Evolutionary conservation across 2,797 vertebrate genomes (phyloP), one percentile per base, ranked within the genome.

Genomic region (Echeneis naucrates): DNA sequence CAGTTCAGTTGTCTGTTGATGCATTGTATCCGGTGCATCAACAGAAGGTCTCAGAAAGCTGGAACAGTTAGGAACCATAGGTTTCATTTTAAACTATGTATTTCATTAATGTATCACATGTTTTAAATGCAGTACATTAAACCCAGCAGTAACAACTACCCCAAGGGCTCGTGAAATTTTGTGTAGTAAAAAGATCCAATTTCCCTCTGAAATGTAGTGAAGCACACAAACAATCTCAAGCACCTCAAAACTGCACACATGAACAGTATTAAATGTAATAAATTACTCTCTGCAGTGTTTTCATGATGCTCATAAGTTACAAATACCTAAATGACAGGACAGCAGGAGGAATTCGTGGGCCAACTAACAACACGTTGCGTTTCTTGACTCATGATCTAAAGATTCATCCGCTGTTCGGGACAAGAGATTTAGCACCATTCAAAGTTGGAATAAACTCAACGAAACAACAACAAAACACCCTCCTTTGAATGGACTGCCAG

Each of bases 401-500:
- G 78, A 80, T 56, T 30, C 33, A 32, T 11, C 44, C 17, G 23
- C 27, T 56, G 67, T 81, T 55, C 71, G 71, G 37, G 75, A 37
- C 40, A 78, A 81, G 53, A 57, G 61, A 63, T 75, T 65, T 68
- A 56, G 53, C 61, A 63, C 51, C 17, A 33, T 48, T 50, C 2
- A 40, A 42, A 13, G 54, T 42, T 75, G 51, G n/a, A n/a, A n/a
- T n/a, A n/a, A n/a, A 57, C n/a, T 73, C 27, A n/a, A n/a, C n/a
- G 54, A 77, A 77, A 62, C 64, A 60, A 68, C 71, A 68, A 17
- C 42, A 32, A 30, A 30, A 30, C 30, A 30, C 30, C 3, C 30
- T 30, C 19, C 33, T 35, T 3, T 8, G 13, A 71, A 59, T 68
- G 52, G 33, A 33, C 35, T 17, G 68, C 81, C 84, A 88, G 77